Evolutionary conservation across 2,888 invertebrate genomes (phyloP), one percentile per base, ranked within the genome.

Genomic region (Ophion ventricosus): DNA sequence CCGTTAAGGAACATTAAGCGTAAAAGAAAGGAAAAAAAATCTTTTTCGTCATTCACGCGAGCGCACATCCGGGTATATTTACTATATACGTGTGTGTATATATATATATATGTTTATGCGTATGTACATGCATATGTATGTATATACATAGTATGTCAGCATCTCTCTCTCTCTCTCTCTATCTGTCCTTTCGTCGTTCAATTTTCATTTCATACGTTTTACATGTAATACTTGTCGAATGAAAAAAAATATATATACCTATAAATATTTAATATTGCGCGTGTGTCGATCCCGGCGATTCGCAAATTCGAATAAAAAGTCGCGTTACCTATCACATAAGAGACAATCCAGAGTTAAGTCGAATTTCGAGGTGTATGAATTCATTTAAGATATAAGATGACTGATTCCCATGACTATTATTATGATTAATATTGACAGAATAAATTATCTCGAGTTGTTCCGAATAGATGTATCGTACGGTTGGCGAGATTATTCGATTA

Each of bases 271-370:
- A 20, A 59, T 67, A 40, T 61, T 49, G 59, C 75, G 69, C 40
- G 35, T 25, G 77, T 69, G 25, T 61, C 77, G 81, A 84, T 81
- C 84, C 17, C 81, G 84, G 59, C 84, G 75, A 81, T 75, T 23
- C 75, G 59, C 79, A 84, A 77, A 49, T 75, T 79, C 54, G 72
- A 79, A 35, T 72, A 79, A 76, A 49, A 85, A 84, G 77, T 78
- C 82, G 80, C 84, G 84, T 82, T 84, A 84, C 81, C 84, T 87
- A 88, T 87, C 88, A 85, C 84, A 87, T 88, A 88, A 88, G 49
- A 49, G 89, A 89, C 89, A 89, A 89, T 89, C 89, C 87, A 86
- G 87, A 83, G 87, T 85, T 72, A 79, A 85, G 81, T 75, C 78
- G 56, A 67, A 74, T 29, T 75, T 59, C 77, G 82, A 82, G 67